phyloP scores from a whole-genome alignment of 2,888 invertebrate species.

The Ormyrus thymus region DNA sequence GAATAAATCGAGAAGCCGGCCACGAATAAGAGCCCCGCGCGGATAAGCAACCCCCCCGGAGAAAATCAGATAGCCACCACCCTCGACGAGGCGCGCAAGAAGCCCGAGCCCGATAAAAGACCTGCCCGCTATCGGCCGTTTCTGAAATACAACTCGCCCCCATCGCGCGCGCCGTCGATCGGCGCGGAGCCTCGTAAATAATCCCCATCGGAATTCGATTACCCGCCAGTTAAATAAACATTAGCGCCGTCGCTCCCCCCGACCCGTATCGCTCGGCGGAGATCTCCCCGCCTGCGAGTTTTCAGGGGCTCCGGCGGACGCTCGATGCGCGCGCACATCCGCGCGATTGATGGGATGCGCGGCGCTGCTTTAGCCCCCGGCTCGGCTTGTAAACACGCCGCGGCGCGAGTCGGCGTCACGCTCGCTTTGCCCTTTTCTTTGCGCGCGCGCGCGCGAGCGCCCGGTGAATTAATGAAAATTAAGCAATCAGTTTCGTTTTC shows the following conservation, averaged over 20 bases:
- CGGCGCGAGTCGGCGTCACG: neutral
- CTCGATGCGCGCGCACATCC: constrained; percentile 11
- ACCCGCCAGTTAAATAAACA: constrained; percentile 47
- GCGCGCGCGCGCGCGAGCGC: neutral
- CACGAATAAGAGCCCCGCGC: constrained; percentile 1
- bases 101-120: neutral
- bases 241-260: constrained; percentile 23
- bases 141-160: constrained; percentile 3
- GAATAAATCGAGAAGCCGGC: too few species aligned
- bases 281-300: too few species aligned
- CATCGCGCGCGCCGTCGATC: neutral
- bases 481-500: constrained; percentile 10
- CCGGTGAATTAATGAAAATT: constrained; percentile 32
- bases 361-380: constrained; percentile 7
- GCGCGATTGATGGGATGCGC: constrained; percentile 31
- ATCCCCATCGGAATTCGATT: constrained; percentile 24
- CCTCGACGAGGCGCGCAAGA: constrained; percentile 14
- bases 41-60: constrained; percentile 4
- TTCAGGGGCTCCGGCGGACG: neutral
- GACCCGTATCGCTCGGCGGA: neutral
- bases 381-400: constrained; percentile 27
- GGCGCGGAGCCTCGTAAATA: constrained; percentile 20
- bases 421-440: constrained; percentile 28
- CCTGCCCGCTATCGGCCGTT: neutral
- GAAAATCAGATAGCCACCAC: constrained; percentile 37